phyloP scores from a whole-genome alignment of 2,888 invertebrate genomes.

The Rosalia funebris region DNA sequence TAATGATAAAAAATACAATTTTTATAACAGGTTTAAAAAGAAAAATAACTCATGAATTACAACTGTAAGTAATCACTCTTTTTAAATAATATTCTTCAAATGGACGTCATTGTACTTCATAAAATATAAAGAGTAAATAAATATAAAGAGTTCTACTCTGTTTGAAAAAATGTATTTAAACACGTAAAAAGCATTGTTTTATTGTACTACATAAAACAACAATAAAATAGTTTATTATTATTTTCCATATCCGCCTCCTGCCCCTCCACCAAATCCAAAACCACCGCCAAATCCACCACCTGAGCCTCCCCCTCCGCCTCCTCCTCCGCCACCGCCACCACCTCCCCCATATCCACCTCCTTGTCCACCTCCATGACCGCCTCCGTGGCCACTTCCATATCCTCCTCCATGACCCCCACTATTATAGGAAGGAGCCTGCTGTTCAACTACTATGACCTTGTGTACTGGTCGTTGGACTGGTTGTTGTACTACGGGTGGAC shows the following conservation, averaged over 20 bases:
- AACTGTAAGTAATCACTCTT: no score
- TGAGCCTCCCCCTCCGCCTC: constrained; percentile 8
- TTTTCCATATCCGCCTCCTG: constrained; percentile 22
- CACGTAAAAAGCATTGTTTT: no score
- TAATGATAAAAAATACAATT: no score
- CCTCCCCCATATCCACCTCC: constrained; percentile 8
- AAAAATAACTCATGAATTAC: no score
- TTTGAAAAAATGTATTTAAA: no score
- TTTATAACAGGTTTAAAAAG: no score
- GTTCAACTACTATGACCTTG: not conserved
- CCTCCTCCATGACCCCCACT: constrained; percentile 7
- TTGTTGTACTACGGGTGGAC: not conserved
- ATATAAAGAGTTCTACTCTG: no score
- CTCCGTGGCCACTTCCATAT: constrained; percentile 14
- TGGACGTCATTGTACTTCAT: no score
- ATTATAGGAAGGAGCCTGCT: not conserved
- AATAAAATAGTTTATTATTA: no score
- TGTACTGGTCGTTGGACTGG: not conserved
- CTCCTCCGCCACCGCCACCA: constrained; percentile 13
- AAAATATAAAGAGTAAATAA: no score
- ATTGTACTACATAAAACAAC: no score
- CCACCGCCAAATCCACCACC: constrained; percentile 7
- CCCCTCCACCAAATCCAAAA: constrained; percentile 8
- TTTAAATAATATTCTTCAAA: no score
- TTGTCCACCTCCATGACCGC: constrained; percentile 8